Conservation (phyloP, 2,797 vertebrate genomes). For the Pelodytes ibericus region DNA sequence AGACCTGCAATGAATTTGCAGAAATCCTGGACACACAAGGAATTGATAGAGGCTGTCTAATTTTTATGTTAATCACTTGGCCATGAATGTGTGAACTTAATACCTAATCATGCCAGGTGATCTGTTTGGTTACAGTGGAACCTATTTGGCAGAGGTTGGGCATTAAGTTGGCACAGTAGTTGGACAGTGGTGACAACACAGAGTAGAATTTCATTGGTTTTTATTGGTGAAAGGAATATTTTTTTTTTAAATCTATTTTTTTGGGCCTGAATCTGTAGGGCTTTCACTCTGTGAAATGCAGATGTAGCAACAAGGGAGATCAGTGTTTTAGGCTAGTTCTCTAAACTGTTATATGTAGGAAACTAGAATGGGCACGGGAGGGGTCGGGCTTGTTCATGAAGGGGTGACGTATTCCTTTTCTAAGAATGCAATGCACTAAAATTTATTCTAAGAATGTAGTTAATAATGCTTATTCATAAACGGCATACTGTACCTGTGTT, state of each 20-base stretch:
- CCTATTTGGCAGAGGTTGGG: slow-evolving; percentile 50
- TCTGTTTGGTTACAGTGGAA: slow-evolving; percentile 58
- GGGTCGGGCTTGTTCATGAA: slow-evolving; percentile 30
- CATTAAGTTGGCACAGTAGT: slow-evolving; percentile 50
- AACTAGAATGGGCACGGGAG: slow-evolving; percentile 59
- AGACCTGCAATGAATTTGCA: slow-evolving; percentile 34
- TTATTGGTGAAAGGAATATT: slow-evolving; percentile 47
- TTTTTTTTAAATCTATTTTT: slow-evolving; percentile 56
- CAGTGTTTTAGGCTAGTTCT: slow-evolving; percentile 70
- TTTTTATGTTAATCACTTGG: slow-evolving; percentile 69
- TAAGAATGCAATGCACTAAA: slow-evolving; percentile 87
- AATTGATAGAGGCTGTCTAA: slow-evolving; percentile 75
- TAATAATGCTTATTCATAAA: slow-evolving; percentile 81
- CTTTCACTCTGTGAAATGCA: slow-evolving; percentile 63
- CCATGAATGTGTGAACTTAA: slow-evolving; percentile 76
- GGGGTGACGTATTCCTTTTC: slow-evolving; percentile 70
- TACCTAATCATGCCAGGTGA: slow-evolving; percentile 75
- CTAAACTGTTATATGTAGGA: slow-evolving; percentile 72
- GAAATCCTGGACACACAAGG: slow-evolving; percentile 38
- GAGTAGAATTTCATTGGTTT: slow-evolving; percentile 59
- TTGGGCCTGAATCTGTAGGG: slow-evolving; percentile 59
- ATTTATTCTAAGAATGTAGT: slow-evolving; percentile 88
- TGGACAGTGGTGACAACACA: slow-evolving; percentile 61
- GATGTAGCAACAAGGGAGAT: slow-evolving; percentile 68
- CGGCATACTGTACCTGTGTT: slow-evolving; percentile 74